Evolutionary conservation across 2,113 vertebrate species (phyloP).

Genomic region (Puntigrus tetrazona): DNA sequence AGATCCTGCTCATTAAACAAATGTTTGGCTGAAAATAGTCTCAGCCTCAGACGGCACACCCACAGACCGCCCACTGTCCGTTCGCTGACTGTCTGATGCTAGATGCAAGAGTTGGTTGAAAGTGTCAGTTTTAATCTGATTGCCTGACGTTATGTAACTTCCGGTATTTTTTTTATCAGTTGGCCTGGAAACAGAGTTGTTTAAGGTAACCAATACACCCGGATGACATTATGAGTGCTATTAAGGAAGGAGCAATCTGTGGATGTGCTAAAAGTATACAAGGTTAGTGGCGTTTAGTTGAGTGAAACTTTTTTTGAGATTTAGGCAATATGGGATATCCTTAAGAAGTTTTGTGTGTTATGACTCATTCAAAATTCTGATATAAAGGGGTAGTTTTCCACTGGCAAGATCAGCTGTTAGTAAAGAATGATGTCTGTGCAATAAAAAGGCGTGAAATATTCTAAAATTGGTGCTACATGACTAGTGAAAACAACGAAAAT

Average conservation of each 20-base stretch:
- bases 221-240: not conserved
- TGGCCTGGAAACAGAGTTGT: not conserved
- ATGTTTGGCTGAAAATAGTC: constrained; percentile 17
- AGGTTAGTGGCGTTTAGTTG: not conserved
- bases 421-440: not conserved
- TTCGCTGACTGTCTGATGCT: constrained; percentile 15
- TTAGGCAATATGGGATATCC: not conserved
- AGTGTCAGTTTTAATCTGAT: not conserved
- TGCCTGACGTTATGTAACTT: not conserved
- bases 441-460: not conserved
- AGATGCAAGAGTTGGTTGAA: not conserved
- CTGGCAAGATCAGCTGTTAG: not conserved
- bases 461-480: not conserved
- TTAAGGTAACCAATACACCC: not conserved
- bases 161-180: not conserved
- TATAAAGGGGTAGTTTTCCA: not conserved
- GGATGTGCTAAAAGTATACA: not conserved
- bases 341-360: not conserved
- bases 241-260: not conserved
- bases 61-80: constrained; percentile 2
- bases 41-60: not conserved
- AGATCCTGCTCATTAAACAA: constrained; percentile 17
- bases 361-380: not conserved
- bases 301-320: not conserved
- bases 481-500: not conserved